Base-by-base conservation (phyloP, 2,797 vertebrate genomes). In the Eidolon dupreanum region DNA sequence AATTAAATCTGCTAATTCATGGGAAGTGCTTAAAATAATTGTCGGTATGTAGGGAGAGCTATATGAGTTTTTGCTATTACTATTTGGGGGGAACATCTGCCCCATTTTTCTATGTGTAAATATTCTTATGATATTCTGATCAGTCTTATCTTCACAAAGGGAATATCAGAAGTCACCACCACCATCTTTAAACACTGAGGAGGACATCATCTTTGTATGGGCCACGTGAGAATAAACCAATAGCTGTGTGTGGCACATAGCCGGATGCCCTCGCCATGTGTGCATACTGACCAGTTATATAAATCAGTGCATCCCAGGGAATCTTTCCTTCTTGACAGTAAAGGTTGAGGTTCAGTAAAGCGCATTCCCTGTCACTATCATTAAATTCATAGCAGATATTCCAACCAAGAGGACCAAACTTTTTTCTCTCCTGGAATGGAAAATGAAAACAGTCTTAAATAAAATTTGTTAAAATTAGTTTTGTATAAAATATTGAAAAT, bases 351-450 rank as follows among this genome's bases (percentile, higher is more conserved):
- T 99, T 99, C 94, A 99, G 98, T 46, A 99, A 98, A 83, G 98
- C 98, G 90, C 99, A 99, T 96, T 99, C 99, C 96, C 99, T 98
- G 97, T 99, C 99, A 68, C 99, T 99, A 96, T 99, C 99, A 22
- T 97, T 99, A 97, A 99, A 99, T 94, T 99, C 99, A 91, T 99
- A 99, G 93, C 98, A 98, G 88, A 99, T 99, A 98, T 99, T 99
- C 99, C 99, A 99, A 95, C 99, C 99, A 96, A 99, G 98, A 82
- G 99, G 98, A 16, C 98, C 98, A 97, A 99, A 99, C 95, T 99
- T 99, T 95, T 99, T 99, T 81, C 99, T 98, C 93, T 99, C 99
- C 98, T 99, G 88, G 38, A 93, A 93, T 1, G 7, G 49, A 83
- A 95, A 74, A 73, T 90, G 38, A 63, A 38, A 95, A 71, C 0